A percentile compares a stretch with the other conserved stretches of the same genome.
Conservation (phyloP, 1,140 invertebrate genomes). For the Harpegnathos saltator region DNA sequence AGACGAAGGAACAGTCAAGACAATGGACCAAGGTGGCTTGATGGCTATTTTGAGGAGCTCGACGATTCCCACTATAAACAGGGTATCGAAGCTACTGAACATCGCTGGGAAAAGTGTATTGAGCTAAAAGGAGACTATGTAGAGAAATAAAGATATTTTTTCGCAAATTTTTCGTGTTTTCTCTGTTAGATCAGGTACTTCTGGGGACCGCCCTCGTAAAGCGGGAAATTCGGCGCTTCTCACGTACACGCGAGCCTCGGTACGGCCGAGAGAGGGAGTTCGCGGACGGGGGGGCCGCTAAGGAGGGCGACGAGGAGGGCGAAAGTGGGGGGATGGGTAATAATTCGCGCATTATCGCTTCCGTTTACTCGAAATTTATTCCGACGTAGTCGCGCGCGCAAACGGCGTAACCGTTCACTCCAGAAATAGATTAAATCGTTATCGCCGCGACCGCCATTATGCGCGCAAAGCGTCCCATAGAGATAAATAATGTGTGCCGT, state of each 20-base stretch:
- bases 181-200: no score
- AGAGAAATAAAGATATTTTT: no score
- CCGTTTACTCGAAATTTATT: constrained; percentile 57
- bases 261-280: constrained; percentile 26
- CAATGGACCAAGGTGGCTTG: no score
- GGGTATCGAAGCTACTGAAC: no score
- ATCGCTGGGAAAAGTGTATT: no score
- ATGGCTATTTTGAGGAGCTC: no score
- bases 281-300: constrained; percentile 1
- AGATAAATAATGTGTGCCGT: constrained; percentile 47
- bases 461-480: constrained; percentile 48
- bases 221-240: constrained; percentile 43
- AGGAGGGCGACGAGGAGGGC: no score
- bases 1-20: no score
- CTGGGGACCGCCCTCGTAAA: no score
- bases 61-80: no score
- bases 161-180: no score
- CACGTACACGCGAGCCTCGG: constrained; percentile 11
- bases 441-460: constrained; percentile 35
- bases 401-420: constrained; percentile 50
- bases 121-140: no score
- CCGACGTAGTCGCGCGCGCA: not conserved
- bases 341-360: constrained; percentile 61
- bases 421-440: constrained; percentile 59
- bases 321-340: not conserved